These are phyloP conservation scores for Temnothorax unifasciatus DNA, from an alignment of 2,888 invertebrate species.

Conservation along the genomic window DNA sequence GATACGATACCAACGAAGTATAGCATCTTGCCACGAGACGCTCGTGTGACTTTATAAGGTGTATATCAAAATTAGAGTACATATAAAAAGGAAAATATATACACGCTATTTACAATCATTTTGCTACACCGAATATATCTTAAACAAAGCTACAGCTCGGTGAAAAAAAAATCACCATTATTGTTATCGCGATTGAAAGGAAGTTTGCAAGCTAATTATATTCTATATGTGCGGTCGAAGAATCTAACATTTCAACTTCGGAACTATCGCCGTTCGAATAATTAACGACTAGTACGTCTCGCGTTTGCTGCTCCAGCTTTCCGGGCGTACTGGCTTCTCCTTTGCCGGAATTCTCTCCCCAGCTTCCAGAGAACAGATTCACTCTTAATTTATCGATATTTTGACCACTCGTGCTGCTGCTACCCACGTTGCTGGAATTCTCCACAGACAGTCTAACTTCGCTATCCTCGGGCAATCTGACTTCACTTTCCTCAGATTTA, in stretches of 20 bases:
- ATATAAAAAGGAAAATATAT: conserved; percentile 13
- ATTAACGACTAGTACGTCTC: conserved; percentile 80
- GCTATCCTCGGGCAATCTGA: conserved; percentile 60
- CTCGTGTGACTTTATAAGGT: background rate
- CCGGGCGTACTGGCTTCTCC: conserved; percentile 79
- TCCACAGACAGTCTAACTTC: conserved; percentile 74
- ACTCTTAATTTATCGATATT: conserved; percentile 84
- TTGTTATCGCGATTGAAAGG: conserved; percentile 25
- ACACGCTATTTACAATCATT: conserved; percentile 42
- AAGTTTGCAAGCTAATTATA: conserved; percentile 70
- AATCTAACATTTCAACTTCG: conserved; percentile 86
- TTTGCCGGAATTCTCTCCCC: conserved; percentile 83
- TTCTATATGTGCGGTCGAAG: conserved; percentile 84
- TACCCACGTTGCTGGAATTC: conserved; percentile 64
- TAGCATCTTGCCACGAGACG: background rate
- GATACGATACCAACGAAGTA: conserved; percentile 12
- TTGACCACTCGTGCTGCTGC: conserved; percentile 75
- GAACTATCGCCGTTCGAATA: conserved; percentile 84
- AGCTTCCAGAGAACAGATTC: conserved; percentile 82
- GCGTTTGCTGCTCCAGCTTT: conserved; percentile 76
- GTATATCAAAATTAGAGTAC: conserved; percentile 45
- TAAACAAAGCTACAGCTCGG: conserved; percentile 50
- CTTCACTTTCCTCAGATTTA: conserved; percentile 69
- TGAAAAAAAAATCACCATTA: conserved; percentile 7
- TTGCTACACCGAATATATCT: background rate